A percentile compares a stretch with the other conserved stretches of the same genome.
Conservation (phyloP, 1,140 invertebrate species). For the Halesus radiatus region DNA sequence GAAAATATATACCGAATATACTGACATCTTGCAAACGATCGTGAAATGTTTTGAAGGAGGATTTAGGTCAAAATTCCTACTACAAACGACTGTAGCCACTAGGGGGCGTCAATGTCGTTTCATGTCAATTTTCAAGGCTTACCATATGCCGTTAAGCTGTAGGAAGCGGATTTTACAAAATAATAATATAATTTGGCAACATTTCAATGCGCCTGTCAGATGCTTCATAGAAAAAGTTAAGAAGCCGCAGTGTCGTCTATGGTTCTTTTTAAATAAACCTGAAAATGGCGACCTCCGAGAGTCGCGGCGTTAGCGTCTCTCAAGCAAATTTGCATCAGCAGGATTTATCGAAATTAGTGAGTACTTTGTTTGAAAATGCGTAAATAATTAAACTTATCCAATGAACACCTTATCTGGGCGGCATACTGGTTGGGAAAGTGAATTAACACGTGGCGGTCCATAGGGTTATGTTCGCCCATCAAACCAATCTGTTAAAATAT, state of each 20-base stretch:
- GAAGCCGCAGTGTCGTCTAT: background rate
- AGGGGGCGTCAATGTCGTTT: too few species aligned
- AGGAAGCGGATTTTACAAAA: too few species aligned
- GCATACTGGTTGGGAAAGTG: background rate
- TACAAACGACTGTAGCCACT: too few species aligned
- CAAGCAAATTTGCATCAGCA: slow-evolving; percentile 70
- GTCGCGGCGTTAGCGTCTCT: slow-evolving; percentile 59
- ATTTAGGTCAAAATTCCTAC: too few species aligned
- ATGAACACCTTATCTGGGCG: background rate
- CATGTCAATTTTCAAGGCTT: too few species aligned
- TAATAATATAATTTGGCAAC: background rate
- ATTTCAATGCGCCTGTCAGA: background rate
- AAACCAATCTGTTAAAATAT: background rate
- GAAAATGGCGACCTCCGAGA: slow-evolving; percentile 66
- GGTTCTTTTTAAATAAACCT: slow-evolving; percentile 36
- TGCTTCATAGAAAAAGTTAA: slow-evolving; percentile 18
- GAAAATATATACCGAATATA: too few species aligned
- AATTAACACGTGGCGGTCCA: slow-evolving; percentile 46
- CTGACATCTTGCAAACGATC: too few species aligned
- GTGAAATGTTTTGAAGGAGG: too few species aligned
- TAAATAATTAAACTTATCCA: background rate
- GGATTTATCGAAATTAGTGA: slow-evolving; percentile 69
- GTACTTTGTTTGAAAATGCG: slow-evolving; percentile 47
- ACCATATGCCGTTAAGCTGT: too few species aligned
- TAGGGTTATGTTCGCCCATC: slow-evolving; percentile 41